These are phyloP conservation scores for Amblyjoppa fuscipennis DNA, from an alignment of 2,888 invertebrate genomes.

Conservation along the genomic window DNA sequence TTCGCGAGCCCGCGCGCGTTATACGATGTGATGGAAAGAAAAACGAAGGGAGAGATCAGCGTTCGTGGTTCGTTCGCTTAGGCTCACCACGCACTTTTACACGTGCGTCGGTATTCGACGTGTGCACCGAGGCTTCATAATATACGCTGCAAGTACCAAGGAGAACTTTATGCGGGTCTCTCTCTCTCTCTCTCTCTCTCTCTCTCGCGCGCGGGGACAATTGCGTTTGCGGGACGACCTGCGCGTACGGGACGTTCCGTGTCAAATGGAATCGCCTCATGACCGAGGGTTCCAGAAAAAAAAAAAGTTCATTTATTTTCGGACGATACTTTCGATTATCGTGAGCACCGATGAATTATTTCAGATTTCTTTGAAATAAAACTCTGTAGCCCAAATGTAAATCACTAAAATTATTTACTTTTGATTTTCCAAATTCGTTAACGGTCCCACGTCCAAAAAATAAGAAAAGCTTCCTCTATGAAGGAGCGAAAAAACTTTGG, in stretches of 20 bases:
- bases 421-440: neutral
- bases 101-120: slow-evolving; percentile 21
- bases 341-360: neutral
- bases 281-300: neutral
- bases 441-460: neutral
- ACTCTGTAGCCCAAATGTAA: neutral
- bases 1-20: slow-evolving; percentile 22
- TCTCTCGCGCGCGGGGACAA: slow-evolving; percentile 75
- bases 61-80: slow-evolving; percentile 57
- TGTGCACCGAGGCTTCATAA: slow-evolving; percentile 13
- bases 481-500: neutral
- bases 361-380: neutral
- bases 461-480: neutral
- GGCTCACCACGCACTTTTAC: slow-evolving; percentile 50
- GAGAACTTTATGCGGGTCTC: slow-evolving; percentile 67
- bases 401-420: neutral
- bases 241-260: slow-evolving; percentile 39
- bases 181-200: neutral
- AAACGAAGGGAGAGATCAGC: slow-evolving; percentile 50
- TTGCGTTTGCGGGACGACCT: slow-evolving; percentile 79
- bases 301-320: neutral
- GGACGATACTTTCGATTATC: neutral
- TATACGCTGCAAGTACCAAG: slow-evolving; percentile 22
- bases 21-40: slow-evolving; percentile 39
- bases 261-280: neutral